Conservation (phyloP, 1,140 invertebrate species). For the Drosophila lini region DNA sequence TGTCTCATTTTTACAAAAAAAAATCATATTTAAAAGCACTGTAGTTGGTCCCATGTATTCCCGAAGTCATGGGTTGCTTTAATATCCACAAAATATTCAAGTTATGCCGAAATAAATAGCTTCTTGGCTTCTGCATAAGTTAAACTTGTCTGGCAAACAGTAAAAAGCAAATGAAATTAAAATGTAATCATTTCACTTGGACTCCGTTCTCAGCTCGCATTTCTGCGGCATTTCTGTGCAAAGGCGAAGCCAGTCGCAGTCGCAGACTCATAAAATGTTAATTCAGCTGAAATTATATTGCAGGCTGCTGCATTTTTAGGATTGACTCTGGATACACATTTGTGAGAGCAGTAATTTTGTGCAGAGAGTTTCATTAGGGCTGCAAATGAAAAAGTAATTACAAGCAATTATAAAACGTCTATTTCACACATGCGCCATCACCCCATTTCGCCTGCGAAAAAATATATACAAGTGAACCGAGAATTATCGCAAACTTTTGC, state of each 20-base stretch:
- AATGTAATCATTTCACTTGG: constrained; percentile 42
- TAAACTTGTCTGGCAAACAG: constrained; percentile 8
- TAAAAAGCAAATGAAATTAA: constrained; percentile 46
- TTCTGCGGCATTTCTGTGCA: constrained; percentile 2
- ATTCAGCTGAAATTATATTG: constrained; percentile 49
- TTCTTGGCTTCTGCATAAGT: background rate
- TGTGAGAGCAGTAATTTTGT: constrained; percentile 3
- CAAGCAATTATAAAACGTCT: constrained; percentile 69
- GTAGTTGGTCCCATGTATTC: background rate
- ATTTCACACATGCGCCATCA: constrained; percentile 60
- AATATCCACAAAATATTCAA: background rate
- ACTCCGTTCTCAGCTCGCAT: constrained; percentile 8
- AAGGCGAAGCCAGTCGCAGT: constrained; percentile 1
- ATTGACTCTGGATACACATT: constrained; percentile 6
- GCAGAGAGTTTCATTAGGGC: constrained; percentile 37
- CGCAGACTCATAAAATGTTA: constrained; percentile 56
- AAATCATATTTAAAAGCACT: background rate
- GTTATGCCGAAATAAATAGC: background rate
- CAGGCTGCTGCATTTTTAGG: constrained; percentile 35
- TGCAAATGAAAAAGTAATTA: constrained; percentile 70
- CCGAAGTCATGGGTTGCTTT: background rate
- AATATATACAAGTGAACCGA: constrained; percentile 25
- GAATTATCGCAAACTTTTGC: constrained; percentile 59
- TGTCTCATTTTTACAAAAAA: no score
- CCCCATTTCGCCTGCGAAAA: constrained; percentile 8